Evolutionary conservation across 2,797 vertebrate genomes (phyloP), one percentile per base, ranked within the genome.

Genomic region (Takifugu rubripes): DNA sequence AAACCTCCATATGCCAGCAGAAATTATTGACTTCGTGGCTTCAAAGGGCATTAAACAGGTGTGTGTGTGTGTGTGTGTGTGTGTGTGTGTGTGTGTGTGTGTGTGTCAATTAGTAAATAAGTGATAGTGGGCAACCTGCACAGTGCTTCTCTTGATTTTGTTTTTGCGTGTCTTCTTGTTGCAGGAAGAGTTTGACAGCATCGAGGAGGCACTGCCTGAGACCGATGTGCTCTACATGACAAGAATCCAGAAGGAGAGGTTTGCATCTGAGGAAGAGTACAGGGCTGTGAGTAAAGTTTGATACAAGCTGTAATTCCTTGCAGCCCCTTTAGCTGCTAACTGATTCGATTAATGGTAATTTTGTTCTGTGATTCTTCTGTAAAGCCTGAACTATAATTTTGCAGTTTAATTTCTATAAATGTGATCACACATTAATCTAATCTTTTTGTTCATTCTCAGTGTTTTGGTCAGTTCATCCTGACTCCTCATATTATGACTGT

Each of bases 201-300:
- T 99, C 0, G 97, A 99, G 84, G 96, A 96, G 64, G 97, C 96
- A 0, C 87, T 99, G 60, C 94, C 95, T 0, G 95, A 97, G 29
- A 96, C 96, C 0, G 97, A 98, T 0, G 95, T 99, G 48, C 93
- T 99, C n/a, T 99, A 99, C 86, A 89, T 99, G 94, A 98, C 97
- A 0, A 92, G 97, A 43, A 98, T 99, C 81, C 97, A 99, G 90
- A 98, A 94, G 84, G 96, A 99, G 77, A 88, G 96, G 1, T 99
- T 98, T 24, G 82, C 81, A 0, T 91, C 90, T 0, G 75, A 89
- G n/a, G 89, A 94, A 43, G 96, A 97, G 27, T 98, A 97, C 1
- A 90, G 92, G 5, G 90, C 91, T 0, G 96, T 99, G 74, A 93
- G 94, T 77, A 1, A 15, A 48, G 12, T 5, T 46, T 10, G 1